phyloP scores from a whole-genome alignment of 2,888 invertebrate genomes.

The Drosophila cognata region DNA sequence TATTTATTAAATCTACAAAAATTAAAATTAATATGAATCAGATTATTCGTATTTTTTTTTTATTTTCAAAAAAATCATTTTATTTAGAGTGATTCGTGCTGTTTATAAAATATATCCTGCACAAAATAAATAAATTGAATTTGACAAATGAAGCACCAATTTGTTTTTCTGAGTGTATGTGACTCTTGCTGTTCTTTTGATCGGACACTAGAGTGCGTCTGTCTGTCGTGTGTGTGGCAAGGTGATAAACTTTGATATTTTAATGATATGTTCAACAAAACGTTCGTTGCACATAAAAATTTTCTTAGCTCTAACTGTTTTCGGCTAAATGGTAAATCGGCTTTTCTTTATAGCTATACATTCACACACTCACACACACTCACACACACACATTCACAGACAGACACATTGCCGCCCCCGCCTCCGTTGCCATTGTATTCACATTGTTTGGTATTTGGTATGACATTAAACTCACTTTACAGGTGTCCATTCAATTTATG shows the following conservation, averaged over 20 bases:
- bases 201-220: slow-evolving; percentile 17
- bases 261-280: slow-evolving; percentile 83
- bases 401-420: slow-evolving; percentile 10
- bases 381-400: background rate
- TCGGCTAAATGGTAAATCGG: slow-evolving; percentile 68
- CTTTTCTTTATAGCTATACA: slow-evolving; percentile 64
- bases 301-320: slow-evolving; percentile 65
- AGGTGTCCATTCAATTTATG: slow-evolving; percentile 74
- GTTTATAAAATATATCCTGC: background rate
- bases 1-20: background rate
- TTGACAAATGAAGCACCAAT: background rate
- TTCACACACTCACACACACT: background rate
- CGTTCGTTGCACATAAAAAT: slow-evolving; percentile 77
- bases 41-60: background rate
- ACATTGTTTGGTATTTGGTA: slow-evolving; percentile 51
- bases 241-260: slow-evolving; percentile 81
- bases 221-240: slow-evolving; percentile 68
- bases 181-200: slow-evolving; percentile 17
- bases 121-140: background rate
- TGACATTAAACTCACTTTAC: slow-evolving; percentile 70
- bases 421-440: slow-evolving; percentile 16
- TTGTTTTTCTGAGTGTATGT: slow-evolving; percentile 2
- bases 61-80: background rate
- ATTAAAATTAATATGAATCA: background rate
- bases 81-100: background rate